Evolutionary conservation across 1,140 invertebrate genomes (phyloP), one percentile per base, ranked within the genome.

Genomic region (Eriocheir sinensis): DNA sequence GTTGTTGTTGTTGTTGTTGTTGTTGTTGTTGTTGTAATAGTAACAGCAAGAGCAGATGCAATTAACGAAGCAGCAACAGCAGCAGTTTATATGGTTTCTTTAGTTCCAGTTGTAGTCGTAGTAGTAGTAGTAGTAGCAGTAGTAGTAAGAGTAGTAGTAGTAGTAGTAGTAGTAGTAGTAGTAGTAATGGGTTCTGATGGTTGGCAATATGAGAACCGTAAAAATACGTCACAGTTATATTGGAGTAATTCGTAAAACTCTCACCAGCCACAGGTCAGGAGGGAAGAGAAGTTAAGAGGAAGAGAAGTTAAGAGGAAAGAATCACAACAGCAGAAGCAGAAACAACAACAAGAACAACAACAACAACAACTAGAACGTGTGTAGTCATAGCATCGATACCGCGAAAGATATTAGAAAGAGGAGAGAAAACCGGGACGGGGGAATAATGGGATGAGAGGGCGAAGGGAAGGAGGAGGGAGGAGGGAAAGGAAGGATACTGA

Each of bases 331-430:
- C 60, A 72, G 17, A 72, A 72, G 60, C 60, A 72, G 4, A 4
- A 48, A n/a, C 60, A 72, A 72, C 60, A 72, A 72, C 60, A 72
- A 72, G 21, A 72, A 72, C 60, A 72, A 72, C 60, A 72, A 72
- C 60, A 72, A 72, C 60, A 72, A 72, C 60, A 72, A 72, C 60
- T n/a, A 72, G 17, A 72, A 72, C 27, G 27, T 4, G 27, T 72
- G 60, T 72, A 72, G 60, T 72, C 60, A 72, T 72, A n/a, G 60
- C n/a, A 72, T 72, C 21, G n/a, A 72, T 72, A 72, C n/a, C 27
- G 60, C 27, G 60, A 8, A 48, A 15, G 44, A 8, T 48, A 15
- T 48, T n/a, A n/a, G 44, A n/a, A 72, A n/a, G 8, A 21, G n/a
- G n/a, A n/a, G n/a, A n/a, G n/a, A n/a, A n/a, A n/a, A n/a, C n/a